These are phyloP conservation scores for Oncopeltus fasciatus DNA, from an alignment of 1,140 invertebrate species.

Conservation along the genomic window DNA sequence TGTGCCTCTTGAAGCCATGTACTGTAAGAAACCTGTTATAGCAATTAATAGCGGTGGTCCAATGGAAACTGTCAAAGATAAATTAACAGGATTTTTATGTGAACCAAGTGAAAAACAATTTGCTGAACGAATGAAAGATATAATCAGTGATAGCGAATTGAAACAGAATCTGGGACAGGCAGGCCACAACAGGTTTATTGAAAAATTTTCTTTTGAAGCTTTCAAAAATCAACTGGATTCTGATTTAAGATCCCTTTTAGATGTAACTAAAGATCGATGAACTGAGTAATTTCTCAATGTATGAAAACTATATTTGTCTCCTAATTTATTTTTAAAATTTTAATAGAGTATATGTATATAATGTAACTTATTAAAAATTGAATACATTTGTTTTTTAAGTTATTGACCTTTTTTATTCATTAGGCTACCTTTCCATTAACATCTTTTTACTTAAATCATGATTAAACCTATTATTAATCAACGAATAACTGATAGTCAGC, in stretches of 20 bases:
- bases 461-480: too few relatives aligned
- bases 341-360: too few relatives aligned
- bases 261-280: neutral
- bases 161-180: constrained; percentile 46
- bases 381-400: too few relatives aligned
- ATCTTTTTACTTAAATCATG: too few relatives aligned
- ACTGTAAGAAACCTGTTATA: constrained; percentile 78
- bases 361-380: too few relatives aligned
- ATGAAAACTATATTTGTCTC: too few relatives aligned
- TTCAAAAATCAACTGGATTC: constrained; percentile 51
- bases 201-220: constrained; percentile 64
- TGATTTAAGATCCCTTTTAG: neutral
- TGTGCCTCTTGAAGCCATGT: constrained; percentile 98
- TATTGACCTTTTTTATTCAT: too few relatives aligned
- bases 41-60: constrained; percentile 93
- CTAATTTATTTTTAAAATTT: too few relatives aligned
- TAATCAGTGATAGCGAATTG: constrained; percentile 32
- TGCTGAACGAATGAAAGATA: constrained; percentile 53
- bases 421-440: too few relatives aligned
- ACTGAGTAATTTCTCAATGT: too few relatives aligned
- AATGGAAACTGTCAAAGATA: constrained; percentile 77
- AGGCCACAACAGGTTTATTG: constrained; percentile 53
- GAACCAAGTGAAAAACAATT: constrained; percentile 52
- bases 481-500: too few relatives aligned
- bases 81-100: constrained; percentile 81